Conservation (phyloP, 1,140 invertebrate species). For the Lepeophtheirus salmonis region DNA sequence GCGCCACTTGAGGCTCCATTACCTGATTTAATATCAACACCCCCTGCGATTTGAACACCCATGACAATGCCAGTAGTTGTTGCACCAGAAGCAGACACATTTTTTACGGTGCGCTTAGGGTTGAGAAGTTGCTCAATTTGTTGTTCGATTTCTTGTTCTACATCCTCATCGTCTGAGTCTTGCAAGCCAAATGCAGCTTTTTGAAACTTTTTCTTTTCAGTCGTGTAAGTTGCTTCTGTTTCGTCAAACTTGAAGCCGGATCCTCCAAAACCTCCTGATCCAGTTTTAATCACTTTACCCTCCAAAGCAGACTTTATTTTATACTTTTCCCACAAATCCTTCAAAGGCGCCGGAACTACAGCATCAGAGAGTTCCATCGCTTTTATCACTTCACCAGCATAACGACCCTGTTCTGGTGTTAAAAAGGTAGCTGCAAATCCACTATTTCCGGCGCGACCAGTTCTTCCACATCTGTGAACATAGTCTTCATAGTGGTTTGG, state of each 20-base stretch:
- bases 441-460: conserved; percentile 85
- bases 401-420: conserved; percentile 75
- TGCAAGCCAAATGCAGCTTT: conserved; percentile 77
- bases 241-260: conserved; percentile 99
- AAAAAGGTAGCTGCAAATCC: conserved; percentile 94
- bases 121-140: conserved; percentile 95
- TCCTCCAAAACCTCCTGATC: conserved; percentile 75
- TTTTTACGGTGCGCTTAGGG: conserved; percentile 81
- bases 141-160: conserved; percentile 90
- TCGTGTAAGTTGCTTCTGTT: conserved; percentile 79
- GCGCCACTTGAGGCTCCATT: conserved; percentile 29
- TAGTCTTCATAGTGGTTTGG: conserved; percentile 99
- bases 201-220: conserved; percentile 93
- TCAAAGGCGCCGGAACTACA: conserved; percentile 50
- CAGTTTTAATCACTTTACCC: conserved; percentile 75
- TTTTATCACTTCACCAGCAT: conserved; percentile 77
- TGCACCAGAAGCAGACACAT: conserved; percentile 48
- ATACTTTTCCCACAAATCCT: conserved; percentile 53
- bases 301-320: conserved; percentile 29
- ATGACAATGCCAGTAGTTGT: conserved; percentile 24
- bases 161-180: conserved; percentile 94
- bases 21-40: conserved; percentile 18
- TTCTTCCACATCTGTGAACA: conserved; percentile 88
- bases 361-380: conserved; percentile 66
- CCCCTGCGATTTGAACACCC: conserved; percentile 14